Conservation (phyloP, 1,140 invertebrate species). For the Drosophila virilis region DNA sequence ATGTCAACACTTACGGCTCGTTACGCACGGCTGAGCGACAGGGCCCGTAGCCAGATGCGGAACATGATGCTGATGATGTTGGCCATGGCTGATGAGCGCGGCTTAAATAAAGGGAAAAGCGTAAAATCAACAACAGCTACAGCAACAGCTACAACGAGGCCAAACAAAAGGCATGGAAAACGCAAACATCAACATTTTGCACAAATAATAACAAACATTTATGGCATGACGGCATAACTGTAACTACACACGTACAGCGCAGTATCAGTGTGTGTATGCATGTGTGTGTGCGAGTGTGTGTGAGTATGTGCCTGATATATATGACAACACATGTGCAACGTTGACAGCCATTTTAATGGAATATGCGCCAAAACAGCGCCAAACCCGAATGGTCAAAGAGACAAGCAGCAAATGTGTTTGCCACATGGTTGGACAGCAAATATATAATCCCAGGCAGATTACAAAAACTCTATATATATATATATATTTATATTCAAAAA, state of each 20-base stretch:
- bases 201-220: slow-evolving; percentile 77
- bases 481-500: neutral
- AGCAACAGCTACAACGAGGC: slow-evolving; percentile 3
- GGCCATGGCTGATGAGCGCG: slow-evolving; percentile 44
- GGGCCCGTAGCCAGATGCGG: slow-evolving; percentile 18
- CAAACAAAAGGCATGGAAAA: slow-evolving; percentile 63
- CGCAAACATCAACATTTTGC: slow-evolving; percentile 81
- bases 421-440: slow-evolving; percentile 29
- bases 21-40: slow-evolving; percentile 63
- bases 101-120: slow-evolving; percentile 59
- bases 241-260: slow-evolving; percentile 59
- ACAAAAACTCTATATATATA: neutral
- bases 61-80: slow-evolving; percentile 36
- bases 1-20: slow-evolving; percentile 81
- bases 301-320: slow-evolving; percentile 53
- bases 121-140: slow-evolving; percentile 55
- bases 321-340: slow-evolving; percentile 77
- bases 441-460: slow-evolving; percentile 27
- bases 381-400: slow-evolving; percentile 38
- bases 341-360: slow-evolving; percentile 82
- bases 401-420: slow-evolving; percentile 33
- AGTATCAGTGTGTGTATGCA: slow-evolving; percentile 24
- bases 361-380: slow-evolving; percentile 59
- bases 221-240: slow-evolving; percentile 62
- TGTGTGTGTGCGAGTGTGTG: slow-evolving; percentile 14